Conservation (phyloP, 2,888 invertebrate genomes). For the Sarcophaga subvicina region DNA sequence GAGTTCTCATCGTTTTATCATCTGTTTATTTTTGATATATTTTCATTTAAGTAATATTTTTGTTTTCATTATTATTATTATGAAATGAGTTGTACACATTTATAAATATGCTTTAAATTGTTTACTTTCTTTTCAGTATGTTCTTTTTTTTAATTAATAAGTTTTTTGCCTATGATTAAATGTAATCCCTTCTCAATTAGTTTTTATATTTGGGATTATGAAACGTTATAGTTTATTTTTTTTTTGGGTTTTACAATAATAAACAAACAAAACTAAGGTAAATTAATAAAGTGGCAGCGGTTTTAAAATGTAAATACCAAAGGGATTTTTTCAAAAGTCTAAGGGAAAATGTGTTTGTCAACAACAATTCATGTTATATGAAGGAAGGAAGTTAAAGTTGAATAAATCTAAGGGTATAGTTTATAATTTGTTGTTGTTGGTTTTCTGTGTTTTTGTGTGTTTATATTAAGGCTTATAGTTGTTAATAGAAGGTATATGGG, state of each 20-base stretch:
- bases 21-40: conserved; percentile 50
- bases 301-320: conserved; percentile 19
- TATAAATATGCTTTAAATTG: conserved; percentile 58
- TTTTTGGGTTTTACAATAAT: conserved; percentile 11
- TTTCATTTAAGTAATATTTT: conserved; percentile 54
- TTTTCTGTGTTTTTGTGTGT: conserved; percentile 32
- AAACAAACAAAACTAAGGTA: conserved; percentile 19
- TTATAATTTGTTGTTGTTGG: too few species aligned
- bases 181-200: conserved; percentile 14
- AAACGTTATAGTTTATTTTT: conserved; percentile 42
- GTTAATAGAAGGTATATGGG: conserved; percentile 55
- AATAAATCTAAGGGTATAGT: neutral
- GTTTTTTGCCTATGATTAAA: conserved; percentile 49
- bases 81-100: conserved; percentile 66
- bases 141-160: conserved; percentile 44
- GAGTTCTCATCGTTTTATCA: conserved; percentile 43
- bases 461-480: conserved; percentile 64
- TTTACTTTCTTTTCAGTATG: conserved; percentile 24
- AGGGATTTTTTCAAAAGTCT: conserved; percentile 1
- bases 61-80: conserved; percentile 57
- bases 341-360: neutral
- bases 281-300: conserved; percentile 39
- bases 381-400: conserved; percentile 45
- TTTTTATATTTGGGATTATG: conserved; percentile 41
- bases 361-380: conserved; percentile 7